Evolutionary conservation across 2,888 invertebrate genomes (phyloP).

Genomic region (Koerneria pararmatus): DNA sequence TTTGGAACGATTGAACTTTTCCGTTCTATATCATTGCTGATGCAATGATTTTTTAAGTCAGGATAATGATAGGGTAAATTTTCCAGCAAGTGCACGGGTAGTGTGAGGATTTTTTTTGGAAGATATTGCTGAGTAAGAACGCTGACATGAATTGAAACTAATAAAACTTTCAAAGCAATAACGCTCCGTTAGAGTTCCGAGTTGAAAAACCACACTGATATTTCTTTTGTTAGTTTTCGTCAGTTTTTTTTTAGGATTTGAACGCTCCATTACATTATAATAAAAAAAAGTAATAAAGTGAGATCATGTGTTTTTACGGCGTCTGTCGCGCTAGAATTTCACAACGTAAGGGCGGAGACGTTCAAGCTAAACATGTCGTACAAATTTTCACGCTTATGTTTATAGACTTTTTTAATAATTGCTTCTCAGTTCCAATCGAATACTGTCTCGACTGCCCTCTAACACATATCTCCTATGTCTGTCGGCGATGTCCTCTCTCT

Average conservation of each 20-base stretch:
- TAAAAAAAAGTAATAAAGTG: too few relatives aligned
- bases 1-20: background rate
- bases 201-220: background rate
- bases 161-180: constrained; percentile 16
- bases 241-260: too few relatives aligned
- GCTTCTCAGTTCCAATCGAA: constrained; percentile 46
- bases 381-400: too few relatives aligned
- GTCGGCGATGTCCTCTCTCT: constrained; percentile 49
- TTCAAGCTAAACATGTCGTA: too few relatives aligned
- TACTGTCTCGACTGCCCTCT: constrained; percentile 44
- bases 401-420: too few relatives aligned
- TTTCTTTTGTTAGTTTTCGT: too few relatives aligned
- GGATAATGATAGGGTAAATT: constrained; percentile 15
- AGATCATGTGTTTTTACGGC: too few relatives aligned
- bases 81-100: constrained; percentile 12
- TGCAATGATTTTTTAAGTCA: background rate
- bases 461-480: constrained; percentile 43
- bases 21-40: background rate
- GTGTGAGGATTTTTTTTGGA: constrained; percentile 9
- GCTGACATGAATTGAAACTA: background rate
- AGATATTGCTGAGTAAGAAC: constrained; percentile 28
- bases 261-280: too few relatives aligned
- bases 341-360: too few relatives aligned
- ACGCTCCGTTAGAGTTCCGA: constrained; percentile 33
- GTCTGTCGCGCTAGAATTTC: too few relatives aligned